Conservation (phyloP, 2,113 vertebrate species). For the Willisornis vidua region DNA sequence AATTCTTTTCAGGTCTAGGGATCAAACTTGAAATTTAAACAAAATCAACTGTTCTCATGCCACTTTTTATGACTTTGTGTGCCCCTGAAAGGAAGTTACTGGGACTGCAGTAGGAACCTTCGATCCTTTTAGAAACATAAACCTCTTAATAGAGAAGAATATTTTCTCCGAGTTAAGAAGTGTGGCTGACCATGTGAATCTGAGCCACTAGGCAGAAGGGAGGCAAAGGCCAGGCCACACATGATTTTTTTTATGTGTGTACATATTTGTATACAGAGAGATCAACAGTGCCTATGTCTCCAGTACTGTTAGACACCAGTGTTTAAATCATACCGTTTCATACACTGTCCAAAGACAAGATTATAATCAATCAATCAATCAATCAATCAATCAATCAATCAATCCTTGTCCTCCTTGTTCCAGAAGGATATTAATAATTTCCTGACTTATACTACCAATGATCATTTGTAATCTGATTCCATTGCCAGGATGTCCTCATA, state of each 20-base stretch:
- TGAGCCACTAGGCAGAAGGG: neutral
- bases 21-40: neutral
- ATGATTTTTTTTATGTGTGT: neutral
- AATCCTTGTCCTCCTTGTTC: neutral
- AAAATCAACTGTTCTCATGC: neutral
- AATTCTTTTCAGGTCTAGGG: neutral
- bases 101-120: neutral
- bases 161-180: neutral
- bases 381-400: neutral
- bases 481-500: rapidly evolving
- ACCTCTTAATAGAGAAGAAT: neutral
- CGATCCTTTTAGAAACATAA: rapidly evolving
- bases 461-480: neutral
- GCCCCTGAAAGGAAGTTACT: neutral
- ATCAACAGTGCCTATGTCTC: neutral
- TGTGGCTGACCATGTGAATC: neutral
- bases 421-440: neutral
- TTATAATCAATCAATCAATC: neutral
- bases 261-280: neutral
- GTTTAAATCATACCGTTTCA: neutral
- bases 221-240: rapidly evolving
- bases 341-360: neutral
- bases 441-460: neutral
- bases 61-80: neutral
- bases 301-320: neutral